Percentiles rank a stretch among this genome's conserved stretches.
phyloP scores from a whole-genome alignment of 2,113 vertebrate species.

The Calyptommatus sinebrachiatus region DNA sequence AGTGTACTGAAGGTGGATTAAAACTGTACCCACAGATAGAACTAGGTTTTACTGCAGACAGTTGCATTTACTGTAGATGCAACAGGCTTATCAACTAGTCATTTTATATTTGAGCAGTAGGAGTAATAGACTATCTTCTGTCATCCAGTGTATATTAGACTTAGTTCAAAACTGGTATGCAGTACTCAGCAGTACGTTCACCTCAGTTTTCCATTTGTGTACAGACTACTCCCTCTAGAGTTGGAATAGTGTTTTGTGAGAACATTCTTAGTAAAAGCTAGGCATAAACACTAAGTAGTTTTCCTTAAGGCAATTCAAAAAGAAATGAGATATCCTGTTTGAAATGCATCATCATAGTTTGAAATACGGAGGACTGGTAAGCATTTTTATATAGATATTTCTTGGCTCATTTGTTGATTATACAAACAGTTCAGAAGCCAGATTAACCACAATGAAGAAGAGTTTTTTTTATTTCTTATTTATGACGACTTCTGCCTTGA shows the following conservation, averaged over 20 bases:
- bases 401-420: background rate
- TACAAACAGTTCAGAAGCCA: background rate
- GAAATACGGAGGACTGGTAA: background rate
- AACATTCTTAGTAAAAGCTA: background rate
- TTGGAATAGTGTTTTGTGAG: background rate
- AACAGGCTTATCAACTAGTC: too few relatives aligned
- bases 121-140: too few relatives aligned
- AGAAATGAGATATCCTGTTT: too few relatives aligned
- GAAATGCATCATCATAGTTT: too few relatives aligned
- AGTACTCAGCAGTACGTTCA: too few relatives aligned
- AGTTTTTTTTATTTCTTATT: background rate
- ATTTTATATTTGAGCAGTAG: too few relatives aligned
- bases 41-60: too few relatives aligned
- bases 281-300: background rate
- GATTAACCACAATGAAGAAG: background rate
- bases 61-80: too few relatives aligned
- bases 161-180: too few relatives aligned
- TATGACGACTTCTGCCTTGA: slow-evolving; percentile 1
- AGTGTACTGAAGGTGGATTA: too few relatives aligned
- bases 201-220: background rate
- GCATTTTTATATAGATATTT: background rate
- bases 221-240: background rate
- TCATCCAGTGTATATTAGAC: too few relatives aligned
- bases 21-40: too few relatives aligned
- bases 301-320: background rate